These are phyloP conservation scores for Troides helena DNA, from an alignment of 2,888 invertebrate species.

Conservation along the genomic window DNA sequence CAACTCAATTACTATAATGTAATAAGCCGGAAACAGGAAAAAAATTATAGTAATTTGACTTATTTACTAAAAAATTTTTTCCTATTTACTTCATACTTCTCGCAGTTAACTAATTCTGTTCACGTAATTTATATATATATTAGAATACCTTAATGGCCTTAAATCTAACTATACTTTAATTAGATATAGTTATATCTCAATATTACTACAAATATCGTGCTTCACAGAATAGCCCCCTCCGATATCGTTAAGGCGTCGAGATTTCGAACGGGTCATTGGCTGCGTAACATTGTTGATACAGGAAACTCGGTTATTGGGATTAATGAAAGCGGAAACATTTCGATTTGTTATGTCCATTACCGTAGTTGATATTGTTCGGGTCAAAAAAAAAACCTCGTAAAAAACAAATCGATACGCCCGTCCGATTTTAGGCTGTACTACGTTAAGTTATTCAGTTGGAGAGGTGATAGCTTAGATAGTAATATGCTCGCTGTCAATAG, in stretches of 20 bases:
- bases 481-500: too few species aligned
- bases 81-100: background rate
- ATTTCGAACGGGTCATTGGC: conserved; percentile 58
- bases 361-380: conserved; percentile 37
- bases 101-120: background rate
- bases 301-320: conserved; percentile 55
- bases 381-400: conserved; percentile 30
- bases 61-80: background rate
- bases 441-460: background rate
- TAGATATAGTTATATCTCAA: background rate
- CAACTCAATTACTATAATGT: too few species aligned
- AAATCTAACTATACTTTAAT: background rate
- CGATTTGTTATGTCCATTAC: conserved; percentile 46
- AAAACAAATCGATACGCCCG: conserved; percentile 35
- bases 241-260: conserved; percentile 56
- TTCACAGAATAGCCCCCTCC: conserved; percentile 39
- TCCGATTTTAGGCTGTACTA: background rate
- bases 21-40: too few species aligned
- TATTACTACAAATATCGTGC: background rate
- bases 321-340: conserved; percentile 62
- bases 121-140: background rate
- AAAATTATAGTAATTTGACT: too few species aligned
- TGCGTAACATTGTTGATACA: conserved; percentile 46
- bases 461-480: too few species aligned
- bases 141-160: background rate